These are phyloP conservation scores for Caradrina clavipalpis DNA, from an alignment of 2,888 invertebrate species.

Conservation along the genomic window DNA sequence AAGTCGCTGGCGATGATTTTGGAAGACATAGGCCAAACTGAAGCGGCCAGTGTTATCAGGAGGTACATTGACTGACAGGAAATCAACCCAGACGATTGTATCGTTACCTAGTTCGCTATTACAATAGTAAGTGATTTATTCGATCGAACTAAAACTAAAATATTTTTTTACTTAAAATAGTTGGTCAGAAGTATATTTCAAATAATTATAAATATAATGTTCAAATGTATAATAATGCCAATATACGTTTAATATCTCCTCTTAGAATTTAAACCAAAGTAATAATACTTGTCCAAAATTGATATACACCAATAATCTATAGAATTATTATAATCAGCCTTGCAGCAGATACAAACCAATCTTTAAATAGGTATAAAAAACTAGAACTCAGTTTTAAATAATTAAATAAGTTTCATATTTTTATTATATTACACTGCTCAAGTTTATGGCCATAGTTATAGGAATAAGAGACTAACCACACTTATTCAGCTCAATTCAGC, in stretches of 20 bases:
- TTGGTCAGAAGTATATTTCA: background rate
- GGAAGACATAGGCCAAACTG: slow-evolving; percentile 78
- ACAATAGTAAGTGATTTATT: background rate
- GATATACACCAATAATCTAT: too few species aligned
- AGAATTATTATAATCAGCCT: too few species aligned
- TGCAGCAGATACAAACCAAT: too few species aligned
- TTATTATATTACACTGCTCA: background rate
- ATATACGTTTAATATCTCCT: background rate
- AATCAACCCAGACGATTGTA: background rate
- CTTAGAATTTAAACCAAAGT: slow-evolving; percentile 28
- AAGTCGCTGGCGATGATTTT: slow-evolving; percentile 76
- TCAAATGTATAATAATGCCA: background rate
- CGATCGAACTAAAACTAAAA: background rate
- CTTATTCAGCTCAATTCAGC: too few species aligned
- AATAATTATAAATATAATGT: background rate
- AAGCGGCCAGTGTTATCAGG: slow-evolving; percentile 76
- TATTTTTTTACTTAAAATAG: slow-evolving; percentile 17
- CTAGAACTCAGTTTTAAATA: background rate
- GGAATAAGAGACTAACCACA: background rate
- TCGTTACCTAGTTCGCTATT: slow-evolving; percentile 16
- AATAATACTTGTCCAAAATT: background rate
- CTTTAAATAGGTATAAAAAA: too few species aligned
- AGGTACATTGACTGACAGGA: slow-evolving; percentile 64
- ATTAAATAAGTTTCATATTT: background rate
- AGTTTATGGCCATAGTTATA: background rate